Conservation (phyloP, 2,113 vertebrate genomes). For the Otocyon megalotis region DNA sequence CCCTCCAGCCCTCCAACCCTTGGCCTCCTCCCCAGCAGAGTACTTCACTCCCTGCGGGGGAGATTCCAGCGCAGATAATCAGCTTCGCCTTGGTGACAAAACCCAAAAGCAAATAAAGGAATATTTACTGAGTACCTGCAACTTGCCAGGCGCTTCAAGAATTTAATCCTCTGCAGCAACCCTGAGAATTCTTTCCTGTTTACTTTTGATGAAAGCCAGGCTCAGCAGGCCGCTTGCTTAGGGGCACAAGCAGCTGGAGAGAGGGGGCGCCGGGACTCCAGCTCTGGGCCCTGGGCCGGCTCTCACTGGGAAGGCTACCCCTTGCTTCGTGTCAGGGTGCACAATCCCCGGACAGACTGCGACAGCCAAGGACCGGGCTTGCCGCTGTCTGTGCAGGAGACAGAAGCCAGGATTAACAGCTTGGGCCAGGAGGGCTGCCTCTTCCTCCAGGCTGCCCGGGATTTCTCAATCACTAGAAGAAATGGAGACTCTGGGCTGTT, state of each 20-base stretch:
- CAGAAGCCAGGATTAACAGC: neutral
- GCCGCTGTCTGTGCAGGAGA: neutral
- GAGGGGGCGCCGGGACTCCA: neutral
- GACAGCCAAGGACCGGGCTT: neutral
- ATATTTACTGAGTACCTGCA: neutral
- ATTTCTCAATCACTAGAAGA: neutral
- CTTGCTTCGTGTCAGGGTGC: neutral
- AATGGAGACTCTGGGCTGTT: neutral
- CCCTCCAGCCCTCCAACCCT: neutral
- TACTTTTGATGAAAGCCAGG: neutral
- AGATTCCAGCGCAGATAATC: conserved; percentile 12
- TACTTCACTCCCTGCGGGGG: neutral
- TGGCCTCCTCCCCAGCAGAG: neutral
- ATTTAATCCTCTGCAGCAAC: neutral
- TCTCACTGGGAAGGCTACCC: neutral
- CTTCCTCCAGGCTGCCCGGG: neutral
- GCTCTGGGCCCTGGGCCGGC: neutral
- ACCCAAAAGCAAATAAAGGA: neutral
- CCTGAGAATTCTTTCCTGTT: neutral
- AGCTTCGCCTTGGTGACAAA: conserved; percentile 26
- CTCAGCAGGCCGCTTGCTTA: neutral
- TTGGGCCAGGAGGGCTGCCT: neutral
- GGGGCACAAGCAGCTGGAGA: neutral
- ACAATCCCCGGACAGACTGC: too few species aligned
- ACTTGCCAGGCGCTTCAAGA: neutral